phyloP scores from a whole-genome alignment of 2,113 vertebrate species.

The Oreocharis arfaki region DNA sequence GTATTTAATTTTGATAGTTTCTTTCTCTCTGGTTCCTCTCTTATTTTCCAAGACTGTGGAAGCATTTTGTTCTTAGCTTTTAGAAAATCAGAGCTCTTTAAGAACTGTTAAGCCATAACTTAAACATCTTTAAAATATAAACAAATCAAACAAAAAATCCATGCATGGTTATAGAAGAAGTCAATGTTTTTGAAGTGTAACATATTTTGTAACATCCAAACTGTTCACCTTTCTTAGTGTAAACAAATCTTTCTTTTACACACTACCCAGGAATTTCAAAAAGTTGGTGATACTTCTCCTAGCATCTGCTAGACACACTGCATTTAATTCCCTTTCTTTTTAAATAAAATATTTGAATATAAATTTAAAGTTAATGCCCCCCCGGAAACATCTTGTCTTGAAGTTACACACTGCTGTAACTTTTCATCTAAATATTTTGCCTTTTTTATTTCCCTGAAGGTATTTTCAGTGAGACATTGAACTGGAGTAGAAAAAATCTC shows the following conservation, averaged over 20 bases:
- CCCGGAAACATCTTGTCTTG: not conserved
- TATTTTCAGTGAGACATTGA: not conserved
- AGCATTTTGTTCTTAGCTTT: not conserved
- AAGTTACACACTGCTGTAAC: not conserved
- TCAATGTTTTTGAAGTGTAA: not conserved
- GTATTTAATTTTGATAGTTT: not conserved
- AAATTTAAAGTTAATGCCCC: not conserved
- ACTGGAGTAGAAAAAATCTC: not conserved
- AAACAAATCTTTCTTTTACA: not conserved
- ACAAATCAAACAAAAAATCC: not conserved
- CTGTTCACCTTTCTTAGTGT: not conserved
- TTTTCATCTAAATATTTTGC: not conserved
- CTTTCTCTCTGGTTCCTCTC: not conserved
- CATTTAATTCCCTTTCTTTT: not conserved
- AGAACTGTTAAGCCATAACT: not conserved
- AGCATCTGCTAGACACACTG: not conserved
- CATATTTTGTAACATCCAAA: not conserved
- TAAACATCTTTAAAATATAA: not conserved
- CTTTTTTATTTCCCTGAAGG: not conserved
- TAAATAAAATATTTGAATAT: fast-evolving
- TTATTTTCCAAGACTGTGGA: not conserved
- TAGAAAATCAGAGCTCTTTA: not conserved
- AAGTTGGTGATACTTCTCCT: not conserved
- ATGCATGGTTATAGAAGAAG: not conserved
- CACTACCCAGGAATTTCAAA: not conserved